Percentiles rank a stretch among this genome's conserved stretches.
These are phyloP conservation scores for Dinothrombium tinctorium DNA, from an alignment of 1,140 invertebrate genomes.

Conservation along the genomic window DNA sequence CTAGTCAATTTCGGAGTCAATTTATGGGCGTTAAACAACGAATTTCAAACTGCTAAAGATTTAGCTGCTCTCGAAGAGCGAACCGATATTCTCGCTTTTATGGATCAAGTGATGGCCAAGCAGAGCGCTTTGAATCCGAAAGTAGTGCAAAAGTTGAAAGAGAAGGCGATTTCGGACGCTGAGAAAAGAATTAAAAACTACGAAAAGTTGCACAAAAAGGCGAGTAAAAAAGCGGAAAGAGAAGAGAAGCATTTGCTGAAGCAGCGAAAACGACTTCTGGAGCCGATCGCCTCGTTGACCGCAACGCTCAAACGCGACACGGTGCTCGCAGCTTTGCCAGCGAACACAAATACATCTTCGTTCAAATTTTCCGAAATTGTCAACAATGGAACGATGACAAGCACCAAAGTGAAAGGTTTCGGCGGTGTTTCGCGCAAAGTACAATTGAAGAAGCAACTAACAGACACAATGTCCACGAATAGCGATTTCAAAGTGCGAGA, in stretches of 20 bases:
- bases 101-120: constrained; percentile 60
- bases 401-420: constrained; percentile 9
- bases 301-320: background rate
- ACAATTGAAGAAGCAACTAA: constrained; percentile 13
- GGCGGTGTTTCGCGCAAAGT: constrained; percentile 17
- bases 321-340: too few relatives aligned
- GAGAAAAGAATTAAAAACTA: constrained; percentile 61
- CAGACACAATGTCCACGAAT: constrained; percentile 2
- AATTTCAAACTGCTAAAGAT: constrained; percentile 69
- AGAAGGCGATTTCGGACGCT: constrained; percentile 41
- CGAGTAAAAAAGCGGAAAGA: constrained; percentile 42
- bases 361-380: constrained; percentile 18
- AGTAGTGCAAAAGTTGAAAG: constrained; percentile 26
- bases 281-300: background rate
- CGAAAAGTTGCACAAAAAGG: constrained; percentile 55
- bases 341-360: too few relatives aligned
- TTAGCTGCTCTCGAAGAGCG: constrained; percentile 61
- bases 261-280: constrained; percentile 27
- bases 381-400: constrained; percentile 8
- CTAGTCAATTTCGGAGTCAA: constrained; percentile 81
- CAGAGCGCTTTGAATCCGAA: constrained; percentile 49
- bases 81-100: constrained; percentile 40
- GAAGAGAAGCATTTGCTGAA: constrained; percentile 43
- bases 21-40: constrained; percentile 71
- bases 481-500: constrained; percentile 28